Evolutionary conservation across 2,888 invertebrate species (phyloP), one percentile per base, ranked within the genome.

Genomic region (Rambutsinella grinnellia): DNA sequence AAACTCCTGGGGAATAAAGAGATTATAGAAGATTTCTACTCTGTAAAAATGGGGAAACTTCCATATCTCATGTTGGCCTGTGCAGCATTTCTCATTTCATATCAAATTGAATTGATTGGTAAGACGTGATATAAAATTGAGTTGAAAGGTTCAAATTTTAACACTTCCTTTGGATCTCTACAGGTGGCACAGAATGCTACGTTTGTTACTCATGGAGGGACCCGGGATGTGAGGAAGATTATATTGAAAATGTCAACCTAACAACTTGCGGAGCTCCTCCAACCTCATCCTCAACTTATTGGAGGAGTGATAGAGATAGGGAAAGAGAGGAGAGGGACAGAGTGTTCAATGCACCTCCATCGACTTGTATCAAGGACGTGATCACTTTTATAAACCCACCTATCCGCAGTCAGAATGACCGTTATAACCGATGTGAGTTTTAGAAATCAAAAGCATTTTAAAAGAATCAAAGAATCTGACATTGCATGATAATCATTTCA

Each of bases 111-210:
- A 10, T 49, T 49, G 49, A 19, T 19, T 13, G 49, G 49, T 49
- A 5, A 17, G 49, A n/a, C n/a, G n/a, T n/a, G n/a, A n/a, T 17
- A 49, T 19, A 49, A 49, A 5, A 49, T 5, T n/a, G 3, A 49
- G 5, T 49, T 49, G 49, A 49, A 49, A 49, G 49, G 3, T 10
- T 5, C 49, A 13, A 17, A 3, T 49, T 49, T 49, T n/a, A 8
- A 10, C 49, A 13, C 49, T 49, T 49, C n/a, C 19, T 10, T 17
- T 5, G 15, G 49, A 15, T 10, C 24, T 24, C 28, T 17, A 28
- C 62, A 74, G 77, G 62, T 15, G 58, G 78, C 17, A 78, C 78
- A 1, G 67, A 72, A 8, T 78, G 78, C 26, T 78, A 72, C 54
- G 15, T 36, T 10, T 78, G 78, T 56, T 62, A 69, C 58, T 74